Conservation (phyloP, 2,113 vertebrate genomes). For the Oxygymnocypris stewartii region DNA sequence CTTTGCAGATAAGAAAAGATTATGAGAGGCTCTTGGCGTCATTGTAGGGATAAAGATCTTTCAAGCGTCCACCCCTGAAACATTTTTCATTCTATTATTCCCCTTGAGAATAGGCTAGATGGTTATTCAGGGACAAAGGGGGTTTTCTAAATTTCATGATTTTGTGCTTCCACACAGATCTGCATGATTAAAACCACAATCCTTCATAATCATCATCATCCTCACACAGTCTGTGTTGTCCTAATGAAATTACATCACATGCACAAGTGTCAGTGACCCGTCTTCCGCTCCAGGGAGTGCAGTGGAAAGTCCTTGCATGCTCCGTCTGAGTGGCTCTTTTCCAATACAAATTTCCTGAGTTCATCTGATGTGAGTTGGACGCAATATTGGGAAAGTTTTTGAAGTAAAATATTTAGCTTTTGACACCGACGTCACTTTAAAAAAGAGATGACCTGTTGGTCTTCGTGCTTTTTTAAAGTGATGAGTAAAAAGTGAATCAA, state of each 20-base stretch:
- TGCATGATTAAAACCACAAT: background rate
- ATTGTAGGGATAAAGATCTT: slow-evolving; percentile 50
- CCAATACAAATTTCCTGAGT: slow-evolving; percentile 13
- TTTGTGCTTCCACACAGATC: background rate
- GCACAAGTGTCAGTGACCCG: background rate
- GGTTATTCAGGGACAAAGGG: background rate
- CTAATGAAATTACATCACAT: slow-evolving; percentile 22
- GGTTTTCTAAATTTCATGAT: background rate
- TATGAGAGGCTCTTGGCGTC: slow-evolving; percentile 32
- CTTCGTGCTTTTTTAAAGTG: background rate
- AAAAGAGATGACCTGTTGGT: background rate
- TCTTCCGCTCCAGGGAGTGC: slow-evolving; percentile 5
- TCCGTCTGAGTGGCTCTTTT: slow-evolving; percentile 18
- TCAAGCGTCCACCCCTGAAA: background rate
- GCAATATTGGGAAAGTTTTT: background rate
- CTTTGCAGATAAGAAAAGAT: background rate
- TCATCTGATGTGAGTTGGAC: background rate
- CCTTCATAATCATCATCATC: background rate
- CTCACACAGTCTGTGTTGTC: slow-evolving; percentile 1
- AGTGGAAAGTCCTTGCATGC: slow-evolving; percentile 23
- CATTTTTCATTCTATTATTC: background rate
- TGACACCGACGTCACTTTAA: background rate
- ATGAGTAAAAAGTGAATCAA: background rate
- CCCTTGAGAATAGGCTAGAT: background rate
- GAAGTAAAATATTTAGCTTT: background rate